These are phyloP conservation scores for Amphipyra tragopoginis DNA, from an alignment of 2,888 invertebrate species.

Conservation along the genomic window DNA sequence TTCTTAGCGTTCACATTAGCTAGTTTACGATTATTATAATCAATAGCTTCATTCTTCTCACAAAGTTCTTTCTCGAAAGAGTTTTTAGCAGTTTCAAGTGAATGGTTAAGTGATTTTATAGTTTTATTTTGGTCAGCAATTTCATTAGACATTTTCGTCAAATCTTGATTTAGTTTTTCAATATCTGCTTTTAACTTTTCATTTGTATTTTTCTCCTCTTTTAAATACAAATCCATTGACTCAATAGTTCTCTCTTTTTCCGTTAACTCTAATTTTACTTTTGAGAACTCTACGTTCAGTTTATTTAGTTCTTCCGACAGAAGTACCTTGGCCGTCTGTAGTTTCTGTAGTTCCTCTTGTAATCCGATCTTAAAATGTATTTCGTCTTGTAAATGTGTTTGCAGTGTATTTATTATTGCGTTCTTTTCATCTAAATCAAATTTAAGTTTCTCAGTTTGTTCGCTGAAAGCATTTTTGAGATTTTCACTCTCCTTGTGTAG, in stretches of 20 bases:
- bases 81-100: constrained; percentile 51
- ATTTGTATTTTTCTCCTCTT: constrained; percentile 60
- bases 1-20: constrained; percentile 51
- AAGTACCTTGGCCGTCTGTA: constrained; percentile 57
- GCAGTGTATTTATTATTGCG: constrained; percentile 69
- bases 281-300: constrained; percentile 55
- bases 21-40: constrained; percentile 54
- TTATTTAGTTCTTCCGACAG: constrained; percentile 60
- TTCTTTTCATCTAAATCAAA: constrained; percentile 72
- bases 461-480: constrained; percentile 61
- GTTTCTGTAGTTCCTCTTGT: constrained; percentile 66
- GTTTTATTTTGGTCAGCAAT: constrained; percentile 56
- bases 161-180: constrained; percentile 57
- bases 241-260: constrained; percentile 66
- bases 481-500: constrained; percentile 68
- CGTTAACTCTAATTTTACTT: constrained; percentile 55
- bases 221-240: constrained; percentile 60
- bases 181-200: constrained; percentile 54
- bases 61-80: constrained; percentile 56
- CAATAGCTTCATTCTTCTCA: constrained; percentile 55
- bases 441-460: constrained; percentile 67
- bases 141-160: constrained; percentile 53
- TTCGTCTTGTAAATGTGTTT: constrained; percentile 75
- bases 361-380: constrained; percentile 71
- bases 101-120: constrained; percentile 55